phyloP scores from a whole-genome alignment of 2,888 invertebrate species.

The Himalopsyche anomala region DNA sequence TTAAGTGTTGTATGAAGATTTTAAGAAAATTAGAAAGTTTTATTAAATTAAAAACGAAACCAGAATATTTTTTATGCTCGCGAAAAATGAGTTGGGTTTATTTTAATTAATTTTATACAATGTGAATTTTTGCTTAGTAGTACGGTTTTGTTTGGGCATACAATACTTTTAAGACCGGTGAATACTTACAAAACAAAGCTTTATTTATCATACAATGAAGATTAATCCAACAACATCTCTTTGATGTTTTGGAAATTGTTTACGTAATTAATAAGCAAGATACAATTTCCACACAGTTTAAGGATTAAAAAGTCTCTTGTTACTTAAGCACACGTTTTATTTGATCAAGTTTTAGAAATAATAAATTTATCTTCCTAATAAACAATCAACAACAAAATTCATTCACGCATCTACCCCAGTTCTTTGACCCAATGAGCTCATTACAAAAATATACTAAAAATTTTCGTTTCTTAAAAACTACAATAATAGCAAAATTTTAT shows the following conservation, averaged over 20 bases:
- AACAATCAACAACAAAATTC: no score
- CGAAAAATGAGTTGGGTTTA: neutral
- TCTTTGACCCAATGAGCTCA: no score
- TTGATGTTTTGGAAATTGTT: slow-evolving; percentile 15
- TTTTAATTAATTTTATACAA: slow-evolving; percentile 20
- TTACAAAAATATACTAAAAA: no score
- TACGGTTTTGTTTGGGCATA: slow-evolving; percentile 8
- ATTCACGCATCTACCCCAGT: no score
- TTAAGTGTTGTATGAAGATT: no score
- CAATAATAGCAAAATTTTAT: no score
- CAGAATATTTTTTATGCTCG: neutral
- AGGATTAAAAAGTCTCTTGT: neutral
- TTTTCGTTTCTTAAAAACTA: no score
- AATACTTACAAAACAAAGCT: slow-evolving; percentile 26
- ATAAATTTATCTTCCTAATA: no score
- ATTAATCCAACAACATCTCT: slow-evolving; percentile 15
- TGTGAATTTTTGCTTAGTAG: slow-evolving; percentile 4
- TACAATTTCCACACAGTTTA: neutral
- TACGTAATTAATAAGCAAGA: slow-evolving; percentile 34
- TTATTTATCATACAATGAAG: slow-evolving; percentile 30
- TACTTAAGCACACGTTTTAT: neutral
- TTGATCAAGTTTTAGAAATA: neutral
- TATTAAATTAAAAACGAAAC: neutral
- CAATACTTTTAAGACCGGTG: neutral
- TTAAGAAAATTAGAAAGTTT: neutral